Conservation (phyloP, 2,888 invertebrate species). For the Drosophila helvetica region DNA sequence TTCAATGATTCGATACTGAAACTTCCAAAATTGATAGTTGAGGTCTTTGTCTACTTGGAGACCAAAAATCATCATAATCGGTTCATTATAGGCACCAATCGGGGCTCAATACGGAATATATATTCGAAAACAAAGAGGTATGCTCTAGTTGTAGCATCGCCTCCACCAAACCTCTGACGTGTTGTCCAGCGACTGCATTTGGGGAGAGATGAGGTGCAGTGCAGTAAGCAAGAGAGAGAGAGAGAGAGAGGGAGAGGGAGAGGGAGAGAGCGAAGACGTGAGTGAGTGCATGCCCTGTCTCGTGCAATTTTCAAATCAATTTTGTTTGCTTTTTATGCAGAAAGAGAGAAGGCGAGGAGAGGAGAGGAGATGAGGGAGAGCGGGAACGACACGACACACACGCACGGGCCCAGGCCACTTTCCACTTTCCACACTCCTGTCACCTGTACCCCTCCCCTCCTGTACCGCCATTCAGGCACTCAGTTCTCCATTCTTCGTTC, state of each 20-base stretch:
- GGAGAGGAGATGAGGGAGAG: background rate
- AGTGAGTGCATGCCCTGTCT: constrained; percentile 48
- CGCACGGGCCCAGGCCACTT: constrained; percentile 66
- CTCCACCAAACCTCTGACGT: background rate
- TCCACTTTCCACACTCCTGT: constrained; percentile 40
- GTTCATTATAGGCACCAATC: no score
- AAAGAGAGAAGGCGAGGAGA: constrained; percentile 3
- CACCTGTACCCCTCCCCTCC: constrained; percentile 24
- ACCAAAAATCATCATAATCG: no score
- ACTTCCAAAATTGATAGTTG: no score
- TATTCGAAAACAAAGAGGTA: no score
- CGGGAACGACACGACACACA: constrained; percentile 64
- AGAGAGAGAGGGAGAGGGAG: background rate
- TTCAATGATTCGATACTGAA: no score
- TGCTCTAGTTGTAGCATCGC: background rate
- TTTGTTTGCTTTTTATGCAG: constrained; percentile 77
- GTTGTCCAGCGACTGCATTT: background rate
- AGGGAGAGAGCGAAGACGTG: background rate
- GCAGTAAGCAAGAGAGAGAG: no score
- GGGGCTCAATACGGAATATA: no score
- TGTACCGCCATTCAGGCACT: background rate
- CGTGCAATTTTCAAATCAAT: constrained; percentile 81
- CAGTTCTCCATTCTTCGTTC: constrained; percentile 9
- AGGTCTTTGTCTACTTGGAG: no score
- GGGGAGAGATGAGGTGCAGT: no score